Base-by-base conservation (phyloP, 2,797 vertebrate species). In the Nyctalus aviator region DNA sequence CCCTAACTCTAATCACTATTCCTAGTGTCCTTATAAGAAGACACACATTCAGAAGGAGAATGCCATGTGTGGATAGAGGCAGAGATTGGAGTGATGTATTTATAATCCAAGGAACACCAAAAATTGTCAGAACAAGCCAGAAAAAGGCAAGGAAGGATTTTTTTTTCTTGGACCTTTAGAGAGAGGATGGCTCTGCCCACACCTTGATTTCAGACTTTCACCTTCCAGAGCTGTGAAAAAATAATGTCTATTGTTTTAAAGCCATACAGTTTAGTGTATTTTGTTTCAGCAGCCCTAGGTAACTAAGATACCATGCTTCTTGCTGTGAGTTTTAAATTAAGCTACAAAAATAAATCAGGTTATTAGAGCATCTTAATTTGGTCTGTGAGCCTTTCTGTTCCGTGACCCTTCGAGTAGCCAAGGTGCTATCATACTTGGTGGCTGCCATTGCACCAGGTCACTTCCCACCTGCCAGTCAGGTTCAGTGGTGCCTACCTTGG, bases 201-300 rank as follows among this genome's bases (percentile, higher is more conserved):
- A 69, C n/a, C 30, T 86, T 64, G 15, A 81, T 68, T 82, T 82
- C 71, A 84, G 79, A 66, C 37, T 72, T 87, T 13, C 14, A 64
- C 20, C 27, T 48, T 93, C 32, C 27, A 81, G 12, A 71, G n/a
- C 32, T 62, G 8, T 41, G n/a, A 76, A 64, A 68, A 25, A 73
- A 77, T 55, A 72, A 41, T 27, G 20, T 64, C 68, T 53, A 12
- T 73, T 69, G 8, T 62, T 78, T 83, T 35, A 93, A 88, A 83
- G 7, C 9, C n/a, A 21, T 8, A 18, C 23, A 35, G 48, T 25
- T 35, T 23, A 7, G 73, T 66, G 69, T 9, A 15, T 37, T 66
- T 75, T 69, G 62, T 44, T 57, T 30, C 9, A 14, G 12, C 50
- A 85, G 35, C 17, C n/a, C 48, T 27, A 68, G 17, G 59, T 77